Evolutionary conservation across 2,888 invertebrate species (phyloP).

Genomic region (Furcula furcula): DNA sequence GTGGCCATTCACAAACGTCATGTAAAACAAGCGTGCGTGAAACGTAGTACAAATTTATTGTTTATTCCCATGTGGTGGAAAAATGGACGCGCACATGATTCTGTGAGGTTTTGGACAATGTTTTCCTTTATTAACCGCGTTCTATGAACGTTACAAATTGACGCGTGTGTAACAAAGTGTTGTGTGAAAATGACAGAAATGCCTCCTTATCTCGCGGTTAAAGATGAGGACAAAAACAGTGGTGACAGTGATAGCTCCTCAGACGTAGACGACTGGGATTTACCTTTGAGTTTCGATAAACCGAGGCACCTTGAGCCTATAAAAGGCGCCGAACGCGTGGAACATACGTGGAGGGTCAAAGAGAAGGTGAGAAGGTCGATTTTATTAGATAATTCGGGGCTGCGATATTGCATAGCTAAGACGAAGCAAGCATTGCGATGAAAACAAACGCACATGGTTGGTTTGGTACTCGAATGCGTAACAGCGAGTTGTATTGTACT

Average conservation of each 20-base stretch:
- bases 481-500: too few relatives aligned
- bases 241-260: slow-evolving; percentile 59
- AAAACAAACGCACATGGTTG: slow-evolving; percentile 74
- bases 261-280: slow-evolving; percentile 84
- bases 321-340: slow-evolving; percentile 83
- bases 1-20: too few relatives aligned
- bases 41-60: slow-evolving; percentile 48
- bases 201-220: slow-evolving; percentile 74
- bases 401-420: slow-evolving; percentile 47
- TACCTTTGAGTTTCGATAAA: slow-evolving; percentile 87
- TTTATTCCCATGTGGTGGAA: slow-evolving; percentile 77
- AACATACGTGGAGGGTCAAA: slow-evolving; percentile 96
- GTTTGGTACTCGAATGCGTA: slow-evolving; percentile 21
- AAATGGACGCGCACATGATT: slow-evolving; percentile 78
- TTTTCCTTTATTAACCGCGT: slow-evolving; percentile 46
- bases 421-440: slow-evolving; percentile 25
- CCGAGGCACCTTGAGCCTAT: slow-evolving; percentile 81
- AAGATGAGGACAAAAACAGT: slow-evolving; percentile 71
- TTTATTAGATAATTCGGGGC: slow-evolving; percentile 19
- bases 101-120: slow-evolving; percentile 67
- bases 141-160: slow-evolving; percentile 47
- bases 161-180: slow-evolving; percentile 47
- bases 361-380: slow-evolving; percentile 85
- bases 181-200: slow-evolving; percentile 77
- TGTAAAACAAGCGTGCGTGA: slow-evolving; percentile 20